Conservation (phyloP, 2,888 invertebrate species). For the Clanis bilineata region DNA sequence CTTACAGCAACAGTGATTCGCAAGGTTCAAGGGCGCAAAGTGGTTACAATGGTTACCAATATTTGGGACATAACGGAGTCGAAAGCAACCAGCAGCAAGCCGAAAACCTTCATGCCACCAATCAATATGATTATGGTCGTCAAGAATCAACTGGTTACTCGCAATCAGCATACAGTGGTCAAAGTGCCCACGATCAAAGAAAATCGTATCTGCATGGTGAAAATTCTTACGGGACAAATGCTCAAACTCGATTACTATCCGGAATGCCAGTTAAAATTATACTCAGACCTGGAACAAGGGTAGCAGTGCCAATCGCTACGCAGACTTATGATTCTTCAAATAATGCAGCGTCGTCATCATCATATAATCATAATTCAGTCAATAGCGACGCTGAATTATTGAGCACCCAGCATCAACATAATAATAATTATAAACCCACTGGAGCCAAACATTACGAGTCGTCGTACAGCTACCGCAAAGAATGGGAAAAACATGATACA, state of each 20-base stretch:
- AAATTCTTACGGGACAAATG: conserved; percentile 39
- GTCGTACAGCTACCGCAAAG: conserved; percentile 66
- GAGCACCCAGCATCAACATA: conserved; percentile 35
- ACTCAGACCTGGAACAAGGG: conserved; percentile 58
- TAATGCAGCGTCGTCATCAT: no score
- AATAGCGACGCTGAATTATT: conserved; percentile 57
- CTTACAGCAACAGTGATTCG: conserved; percentile 37
- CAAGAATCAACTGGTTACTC: conserved; percentile 43
- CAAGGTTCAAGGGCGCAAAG: conserved; percentile 40
- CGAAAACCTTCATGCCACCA: conserved; percentile 40
- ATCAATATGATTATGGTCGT: conserved; percentile 41
- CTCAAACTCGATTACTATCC: conserved; percentile 43
- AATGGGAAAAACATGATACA: conserved; percentile 72
- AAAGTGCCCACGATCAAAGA: conserved; percentile 34
- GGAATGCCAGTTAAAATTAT: conserved; percentile 57
- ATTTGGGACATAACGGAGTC: conserved; percentile 11
- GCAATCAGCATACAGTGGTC: conserved; percentile 47
- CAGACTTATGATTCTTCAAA: conserved; percentile 44
- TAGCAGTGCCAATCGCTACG: conserved; percentile 58
- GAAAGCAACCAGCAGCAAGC: conserved; percentile 27
- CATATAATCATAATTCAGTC: conserved; percentile 48
- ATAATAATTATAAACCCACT: conserved; percentile 36
- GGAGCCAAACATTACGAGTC: conserved; percentile 64
- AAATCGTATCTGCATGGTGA: conserved; percentile 38
- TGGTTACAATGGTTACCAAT: conserved; percentile 38